Base-by-base conservation (phyloP, 2,888 invertebrate species). In the Drosophila parthenogenetica region DNA sequence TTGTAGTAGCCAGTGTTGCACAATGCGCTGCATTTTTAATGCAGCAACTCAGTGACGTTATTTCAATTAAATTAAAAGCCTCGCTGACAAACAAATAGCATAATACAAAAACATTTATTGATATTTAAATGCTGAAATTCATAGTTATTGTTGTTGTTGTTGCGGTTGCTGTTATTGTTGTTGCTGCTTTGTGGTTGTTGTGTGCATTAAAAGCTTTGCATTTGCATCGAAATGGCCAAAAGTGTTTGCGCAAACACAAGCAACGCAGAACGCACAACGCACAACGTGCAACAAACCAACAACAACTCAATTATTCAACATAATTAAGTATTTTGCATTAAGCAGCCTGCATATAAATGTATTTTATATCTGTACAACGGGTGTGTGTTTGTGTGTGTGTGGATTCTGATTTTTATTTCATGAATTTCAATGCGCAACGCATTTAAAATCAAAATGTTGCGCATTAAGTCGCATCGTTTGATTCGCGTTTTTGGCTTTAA, bases 271-370 rank as follows among this genome's bases (percentile, higher is more conserved):
- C 88, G 83, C 19, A 19, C 19, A 19, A 19, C 19, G 3, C 19
- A 19, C 19, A 19, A 19, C 19, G 19, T 19, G 29, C 76, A 61
- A 54, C 68, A 67, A 29, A 48, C 57, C 49, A 63, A 81, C 78
- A 84, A 81, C 88, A 85, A 89, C 89, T 89, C 86, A 87, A 87
- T 89, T 89, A 89, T 89, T 86, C 81, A 89, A 89, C 86, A 89
- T 87, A 89, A 89, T 89, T 89, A 89, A 89, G 90, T 89, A 89
- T 89, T 89, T 89, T 82, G 86, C 86, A 86, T 82, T 83, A 85
- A 85, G 72, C 78, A 69, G 72, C 68, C 64, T 54, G 57, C 74
- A 72, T 70, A 61, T 64, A 80, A 72, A 68, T 54, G 66, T 64
- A 72, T 67, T 60, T 62, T n/a, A 5, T 35, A 46, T 45, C 16